Percentiles rank a stretch among this genome's conserved stretches.
Conservation (phyloP, 2,113 vertebrate genomes). For the Neomonachus schauinslandi region DNA sequence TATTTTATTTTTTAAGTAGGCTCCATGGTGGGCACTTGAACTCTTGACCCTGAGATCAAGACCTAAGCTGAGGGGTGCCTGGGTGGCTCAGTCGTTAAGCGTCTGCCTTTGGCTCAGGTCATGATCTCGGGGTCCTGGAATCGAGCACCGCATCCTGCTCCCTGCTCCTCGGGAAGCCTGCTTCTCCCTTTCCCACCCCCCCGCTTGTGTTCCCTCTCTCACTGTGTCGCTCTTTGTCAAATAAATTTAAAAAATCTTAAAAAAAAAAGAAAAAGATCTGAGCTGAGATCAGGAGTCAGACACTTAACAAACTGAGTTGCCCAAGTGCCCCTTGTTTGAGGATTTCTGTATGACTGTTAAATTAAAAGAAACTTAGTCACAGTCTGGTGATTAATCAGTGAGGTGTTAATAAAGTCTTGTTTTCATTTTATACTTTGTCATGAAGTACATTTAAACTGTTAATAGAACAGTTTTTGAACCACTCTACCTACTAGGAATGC, state of each 20-base stretch:
- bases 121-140: too few species aligned
- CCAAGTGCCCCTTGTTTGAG: neutral
- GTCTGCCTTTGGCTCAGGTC: too few species aligned
- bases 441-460: neutral
- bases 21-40: neutral
- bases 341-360: neutral
- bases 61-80: neutral
- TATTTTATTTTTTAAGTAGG: neutral
- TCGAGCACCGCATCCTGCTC: too few species aligned
- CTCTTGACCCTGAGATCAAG: neutral
- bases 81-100: too few species aligned
- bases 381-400: neutral
- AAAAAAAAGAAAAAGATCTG: neutral
- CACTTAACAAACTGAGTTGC: neutral
- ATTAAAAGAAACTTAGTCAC: neutral
- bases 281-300: neutral
- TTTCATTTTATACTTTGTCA: neutral
- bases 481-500: neutral
- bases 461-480: neutral
- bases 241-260: too few species aligned
- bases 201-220: too few species aligned
- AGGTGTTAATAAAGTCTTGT: neutral
- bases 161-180: too few species aligned
- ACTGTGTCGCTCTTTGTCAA: too few species aligned
- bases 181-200: too few species aligned